Conservation (phyloP, 2,888 invertebrate genomes). For the Tenthredo notha region DNA sequence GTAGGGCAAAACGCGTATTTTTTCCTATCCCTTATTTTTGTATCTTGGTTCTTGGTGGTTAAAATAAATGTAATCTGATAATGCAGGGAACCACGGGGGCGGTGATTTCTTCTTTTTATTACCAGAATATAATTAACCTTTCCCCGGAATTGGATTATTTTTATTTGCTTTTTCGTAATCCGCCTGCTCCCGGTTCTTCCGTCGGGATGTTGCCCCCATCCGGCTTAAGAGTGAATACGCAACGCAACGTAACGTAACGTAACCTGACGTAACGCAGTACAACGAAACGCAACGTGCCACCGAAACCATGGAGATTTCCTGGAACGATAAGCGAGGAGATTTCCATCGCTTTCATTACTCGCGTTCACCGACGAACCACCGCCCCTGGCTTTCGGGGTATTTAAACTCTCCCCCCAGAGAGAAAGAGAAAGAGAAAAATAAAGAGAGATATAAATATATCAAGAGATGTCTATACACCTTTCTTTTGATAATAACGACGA, state of each 20-base stretch:
- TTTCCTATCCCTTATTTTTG: constrained; percentile 17
- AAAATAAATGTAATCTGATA: constrained; percentile 49
- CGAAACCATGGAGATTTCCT: neutral
- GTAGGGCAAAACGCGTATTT: neutral
- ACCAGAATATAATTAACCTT: constrained; percentile 51
- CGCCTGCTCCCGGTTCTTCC: neutral
- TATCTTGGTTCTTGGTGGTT: constrained; percentile 29
- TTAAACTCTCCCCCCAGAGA: neutral
- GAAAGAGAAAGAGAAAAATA: neutral
- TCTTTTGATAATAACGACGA: constrained; percentile 1
- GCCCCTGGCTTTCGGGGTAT: neutral
- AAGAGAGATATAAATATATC: neutral
- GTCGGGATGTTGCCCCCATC: neutral
- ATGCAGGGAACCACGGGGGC: neutral
- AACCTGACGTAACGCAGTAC: neutral
- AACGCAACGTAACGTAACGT: neutral
- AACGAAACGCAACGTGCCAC: constrained; percentile 7
- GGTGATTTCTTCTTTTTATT: constrained; percentile 46
- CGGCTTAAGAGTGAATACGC: constrained; percentile 9
- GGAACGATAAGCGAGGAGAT: constrained; percentile 18
- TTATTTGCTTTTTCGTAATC: constrained; percentile 45
- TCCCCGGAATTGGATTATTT: constrained; percentile 47
- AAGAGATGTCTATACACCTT: neutral
- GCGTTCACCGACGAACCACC: constrained; percentile 5
- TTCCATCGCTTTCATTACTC: constrained; percentile 26